Conservation (phyloP, 2,113 vertebrate species). For the Oncorhynchus tshawytscha region DNA sequence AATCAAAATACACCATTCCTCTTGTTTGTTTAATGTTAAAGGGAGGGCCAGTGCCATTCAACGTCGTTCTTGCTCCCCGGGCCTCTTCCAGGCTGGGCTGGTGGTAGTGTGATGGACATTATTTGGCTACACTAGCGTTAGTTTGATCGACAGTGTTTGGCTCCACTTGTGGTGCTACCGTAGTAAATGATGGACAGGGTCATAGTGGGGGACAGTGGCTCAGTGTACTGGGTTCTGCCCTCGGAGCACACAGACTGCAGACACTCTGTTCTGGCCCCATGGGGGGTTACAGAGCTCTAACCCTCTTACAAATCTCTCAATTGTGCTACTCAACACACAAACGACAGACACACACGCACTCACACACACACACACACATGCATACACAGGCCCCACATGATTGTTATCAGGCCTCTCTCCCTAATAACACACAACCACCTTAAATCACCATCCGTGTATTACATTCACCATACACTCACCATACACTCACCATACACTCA, state of each 20-base stretch:
- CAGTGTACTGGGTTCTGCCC: slow-evolving; percentile 45
- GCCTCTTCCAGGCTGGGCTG: slow-evolving; percentile 26
- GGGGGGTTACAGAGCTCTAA: slow-evolving; percentile 20
- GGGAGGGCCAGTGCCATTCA: no score
- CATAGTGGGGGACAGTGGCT: slow-evolving; percentile 50
- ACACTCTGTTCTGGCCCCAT: slow-evolving; percentile 41
- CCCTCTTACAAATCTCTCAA: slow-evolving; percentile 58
- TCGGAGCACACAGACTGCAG: slow-evolving; percentile 21
- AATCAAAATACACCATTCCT: no score
- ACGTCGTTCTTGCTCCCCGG: neutral
- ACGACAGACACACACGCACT: slow-evolving; percentile 43
- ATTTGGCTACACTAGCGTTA: slow-evolving; percentile 21
- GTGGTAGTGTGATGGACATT: slow-evolving; percentile 45
- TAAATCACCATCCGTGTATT: no score
- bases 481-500: neutral
- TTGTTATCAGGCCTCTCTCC: neutral
- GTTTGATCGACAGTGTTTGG: slow-evolving; percentile 48
- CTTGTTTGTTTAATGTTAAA: no score
- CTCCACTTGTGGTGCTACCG: slow-evolving; percentile 1
- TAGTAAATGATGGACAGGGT: slow-evolving; percentile 52
- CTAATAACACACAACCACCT: slow-evolving; percentile 9
- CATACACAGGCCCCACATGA: slow-evolving; percentile 46
- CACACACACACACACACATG: slow-evolving; percentile 26
- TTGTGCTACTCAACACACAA: slow-evolving; percentile 51
- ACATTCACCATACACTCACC: no score